phyloP scores from a whole-genome alignment of 1,140 invertebrate genomes.

The Drosophila pectinifera region DNA sequence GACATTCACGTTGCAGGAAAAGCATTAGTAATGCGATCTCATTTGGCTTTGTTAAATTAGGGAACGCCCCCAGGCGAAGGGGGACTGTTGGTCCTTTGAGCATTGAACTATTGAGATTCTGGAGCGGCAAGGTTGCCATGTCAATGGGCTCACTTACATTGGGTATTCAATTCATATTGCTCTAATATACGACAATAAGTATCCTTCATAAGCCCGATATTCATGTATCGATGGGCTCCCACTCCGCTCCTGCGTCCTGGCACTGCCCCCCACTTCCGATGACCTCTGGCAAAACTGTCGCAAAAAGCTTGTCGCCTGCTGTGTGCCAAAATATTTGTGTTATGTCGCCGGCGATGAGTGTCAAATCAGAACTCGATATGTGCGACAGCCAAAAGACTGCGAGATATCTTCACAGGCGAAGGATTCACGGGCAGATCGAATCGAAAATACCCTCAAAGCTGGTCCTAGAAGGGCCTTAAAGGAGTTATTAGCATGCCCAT shows the following conservation, averaged over 20 bases:
- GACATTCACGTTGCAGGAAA: slow-evolving; percentile 9
- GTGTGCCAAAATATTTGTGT: slow-evolving; percentile 56
- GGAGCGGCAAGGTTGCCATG: slow-evolving; percentile 29
- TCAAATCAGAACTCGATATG: slow-evolving; percentile 73
- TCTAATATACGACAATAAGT: slow-evolving; percentile 58
- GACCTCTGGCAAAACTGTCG: slow-evolving; percentile 57
- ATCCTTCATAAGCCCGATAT: slow-evolving; percentile 43
- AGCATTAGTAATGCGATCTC: slow-evolving; percentile 38
- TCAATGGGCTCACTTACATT: slow-evolving; percentile 42
- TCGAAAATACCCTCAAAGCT: slow-evolving; percentile 12
- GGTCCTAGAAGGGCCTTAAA: background rate
- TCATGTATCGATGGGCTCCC: slow-evolving; percentile 10
- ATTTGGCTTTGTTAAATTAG: slow-evolving; percentile 29
- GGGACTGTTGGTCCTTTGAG: background rate
- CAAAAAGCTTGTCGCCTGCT: slow-evolving; percentile 56
- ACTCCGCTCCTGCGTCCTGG: background rate
- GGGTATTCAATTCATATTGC: slow-evolving; percentile 50
- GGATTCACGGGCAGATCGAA: too few species aligned
- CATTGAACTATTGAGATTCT: background rate
- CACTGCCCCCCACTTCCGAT: slow-evolving; percentile 30
- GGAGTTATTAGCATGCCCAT: slow-evolving; percentile 31
- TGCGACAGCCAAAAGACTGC: slow-evolving; percentile 46
- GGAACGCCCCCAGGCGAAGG: background rate
- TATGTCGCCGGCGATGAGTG: slow-evolving; percentile 52
- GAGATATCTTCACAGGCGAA: slow-evolving; percentile 29